These are phyloP conservation scores for Paramormyrops kingsleyae DNA, from an alignment of 2,113 vertebrate species.

Conservation along the genomic window DNA sequence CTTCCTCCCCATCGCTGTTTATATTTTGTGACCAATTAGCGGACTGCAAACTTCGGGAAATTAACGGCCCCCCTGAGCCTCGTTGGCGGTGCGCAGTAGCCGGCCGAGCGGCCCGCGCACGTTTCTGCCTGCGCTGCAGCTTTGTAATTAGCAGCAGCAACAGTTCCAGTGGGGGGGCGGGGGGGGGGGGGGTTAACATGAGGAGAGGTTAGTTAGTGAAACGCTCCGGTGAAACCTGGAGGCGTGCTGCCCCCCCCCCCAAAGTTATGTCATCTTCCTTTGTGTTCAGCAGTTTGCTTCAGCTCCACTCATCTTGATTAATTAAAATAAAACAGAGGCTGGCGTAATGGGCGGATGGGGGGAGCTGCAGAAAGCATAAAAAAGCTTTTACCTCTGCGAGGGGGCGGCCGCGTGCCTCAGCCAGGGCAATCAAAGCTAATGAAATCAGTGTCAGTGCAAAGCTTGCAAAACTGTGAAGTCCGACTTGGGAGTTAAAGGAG, in stretches of 20 bases:
- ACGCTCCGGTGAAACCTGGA: not conserved
- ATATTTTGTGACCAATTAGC: conserved; percentile 32
- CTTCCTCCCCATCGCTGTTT: conserved; percentile 19
- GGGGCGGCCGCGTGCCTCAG: conserved; percentile 68
- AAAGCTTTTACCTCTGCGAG: conserved; percentile 69
- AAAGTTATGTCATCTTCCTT: conserved; percentile 79
- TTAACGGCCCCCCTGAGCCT: conserved; percentile 26
- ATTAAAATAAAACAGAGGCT: conserved; percentile 72
- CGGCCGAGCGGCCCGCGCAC: conserved; percentile 1
- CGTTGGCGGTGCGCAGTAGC: conserved; percentile 2
- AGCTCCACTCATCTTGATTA: conserved; percentile 80
- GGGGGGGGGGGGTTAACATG: not conserved
- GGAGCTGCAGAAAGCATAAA: conserved; percentile 73
- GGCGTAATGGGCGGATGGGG: conserved; percentile 71
- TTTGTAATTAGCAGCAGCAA: conserved; percentile 26
- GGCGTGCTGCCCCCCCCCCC: conserved; percentile 45
- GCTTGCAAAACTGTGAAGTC: conserved; percentile 85
- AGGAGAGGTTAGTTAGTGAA: conserved; percentile 22
- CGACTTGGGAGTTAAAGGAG: conserved; percentile 80
- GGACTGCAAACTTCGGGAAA: conserved; percentile 29
- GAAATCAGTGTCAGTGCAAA: conserved; percentile 88
- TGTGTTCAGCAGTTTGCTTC: conserved; percentile 76
- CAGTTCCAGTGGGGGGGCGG: not conserved
- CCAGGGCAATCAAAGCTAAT: conserved; percentile 80
- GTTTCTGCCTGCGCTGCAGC: conserved; percentile 8